phyloP scores from a whole-genome alignment of 2,797 vertebrate genomes.

The Channallabes apus region DNA sequence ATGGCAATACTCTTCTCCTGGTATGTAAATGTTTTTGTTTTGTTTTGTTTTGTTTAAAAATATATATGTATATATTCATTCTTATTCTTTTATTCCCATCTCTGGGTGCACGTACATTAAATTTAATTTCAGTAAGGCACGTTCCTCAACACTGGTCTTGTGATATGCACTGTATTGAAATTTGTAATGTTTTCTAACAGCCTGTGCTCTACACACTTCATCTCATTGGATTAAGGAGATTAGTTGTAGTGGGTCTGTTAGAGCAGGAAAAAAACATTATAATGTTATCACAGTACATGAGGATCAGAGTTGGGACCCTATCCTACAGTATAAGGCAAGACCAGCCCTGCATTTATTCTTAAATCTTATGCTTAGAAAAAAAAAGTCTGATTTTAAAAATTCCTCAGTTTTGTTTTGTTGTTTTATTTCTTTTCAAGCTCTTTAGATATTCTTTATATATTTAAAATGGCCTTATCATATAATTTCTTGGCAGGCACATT shows the following conservation, averaged over 20 bases:
- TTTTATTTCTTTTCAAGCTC: conserved; percentile 2
- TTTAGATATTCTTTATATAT: conserved; percentile 19
- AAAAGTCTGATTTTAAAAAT: not conserved
- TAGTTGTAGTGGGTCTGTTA: not conserved
- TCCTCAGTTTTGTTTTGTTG: not conserved
- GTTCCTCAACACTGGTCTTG: not conserved
- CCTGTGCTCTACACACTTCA: not conserved
- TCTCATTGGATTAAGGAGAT: not conserved
- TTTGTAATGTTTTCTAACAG: not conserved
- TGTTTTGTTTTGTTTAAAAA: not conserved
- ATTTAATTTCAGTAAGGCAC: conserved; percentile 20
- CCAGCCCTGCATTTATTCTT: not conserved
- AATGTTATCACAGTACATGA: not conserved
- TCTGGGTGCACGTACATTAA: conserved; percentile 28
- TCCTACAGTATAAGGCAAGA: not conserved
- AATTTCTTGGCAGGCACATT: conserved; percentile 13
- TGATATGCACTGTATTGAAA: not conserved
- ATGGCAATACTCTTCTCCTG: not conserved
- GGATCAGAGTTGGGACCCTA: not conserved
- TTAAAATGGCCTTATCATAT: conserved; percentile 37
- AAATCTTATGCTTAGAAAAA: not conserved
- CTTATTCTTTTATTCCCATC: conserved; percentile 6
- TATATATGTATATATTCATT: conserved; percentile 1
- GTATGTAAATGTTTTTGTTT: not conserved
- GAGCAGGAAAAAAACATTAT: not conserved